Evolutionary conservation across 2,113 vertebrate genomes (phyloP).

Genomic region (Bucco capensis): DNA sequence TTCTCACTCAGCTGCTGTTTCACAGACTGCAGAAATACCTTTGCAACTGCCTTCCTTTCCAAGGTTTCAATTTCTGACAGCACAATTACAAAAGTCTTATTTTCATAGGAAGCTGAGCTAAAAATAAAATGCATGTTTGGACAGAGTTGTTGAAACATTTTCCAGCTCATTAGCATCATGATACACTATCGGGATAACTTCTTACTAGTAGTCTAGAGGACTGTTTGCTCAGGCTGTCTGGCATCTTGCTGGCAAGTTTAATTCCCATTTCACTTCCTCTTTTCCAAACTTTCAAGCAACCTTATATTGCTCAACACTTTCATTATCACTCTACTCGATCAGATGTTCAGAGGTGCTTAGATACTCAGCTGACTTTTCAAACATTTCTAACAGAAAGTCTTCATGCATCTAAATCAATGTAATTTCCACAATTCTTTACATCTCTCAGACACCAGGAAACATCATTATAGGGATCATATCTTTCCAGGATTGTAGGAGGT

Average conservation of each 20-base stretch:
- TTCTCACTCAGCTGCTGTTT: neutral
- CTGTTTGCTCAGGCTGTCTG: neutral
- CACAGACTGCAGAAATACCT: neutral
- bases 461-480: rapidly evolving
- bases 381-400: neutral
- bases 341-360: neutral
- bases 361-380: neutral
- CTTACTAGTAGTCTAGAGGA: neutral
- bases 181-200: neutral
- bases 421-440: neutral
- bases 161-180: neutral
- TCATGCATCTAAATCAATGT: neutral
- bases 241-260: neutral
- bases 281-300: neutral
- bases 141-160: neutral
- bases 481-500: neutral
- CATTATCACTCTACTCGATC: neutral
- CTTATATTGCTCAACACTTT: neutral
- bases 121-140: neutral
- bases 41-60: neutral
- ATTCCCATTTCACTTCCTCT: neutral
- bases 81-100: neutral
- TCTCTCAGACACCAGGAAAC: neutral
- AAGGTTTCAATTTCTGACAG: neutral
- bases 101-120: neutral